phyloP scores from a whole-genome alignment of 2,797 vertebrate species.

The Neostethus bicornis region DNA sequence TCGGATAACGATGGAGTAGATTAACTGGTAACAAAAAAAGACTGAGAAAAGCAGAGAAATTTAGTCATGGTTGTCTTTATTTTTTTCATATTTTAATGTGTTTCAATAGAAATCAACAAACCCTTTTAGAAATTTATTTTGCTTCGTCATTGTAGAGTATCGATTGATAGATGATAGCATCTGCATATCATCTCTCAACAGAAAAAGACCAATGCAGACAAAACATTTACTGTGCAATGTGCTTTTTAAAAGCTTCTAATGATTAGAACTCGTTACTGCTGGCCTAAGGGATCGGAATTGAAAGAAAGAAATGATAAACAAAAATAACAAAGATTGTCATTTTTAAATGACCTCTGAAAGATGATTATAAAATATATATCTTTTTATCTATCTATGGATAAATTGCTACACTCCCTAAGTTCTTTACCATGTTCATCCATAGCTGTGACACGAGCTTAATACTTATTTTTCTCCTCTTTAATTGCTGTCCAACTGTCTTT shows the following conservation, averaged over 20 bases:
- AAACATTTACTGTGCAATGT: background rate
- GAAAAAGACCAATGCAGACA: background rate
- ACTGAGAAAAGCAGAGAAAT: no score
- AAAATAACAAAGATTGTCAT: no score
- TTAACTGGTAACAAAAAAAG: background rate
- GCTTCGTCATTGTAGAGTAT: background rate
- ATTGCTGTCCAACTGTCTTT: background rate
- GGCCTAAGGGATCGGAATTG: background rate
- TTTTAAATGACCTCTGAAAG: no score
- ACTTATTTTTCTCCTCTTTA: background rate
- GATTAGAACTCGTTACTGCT: background rate
- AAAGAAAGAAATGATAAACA: no score
- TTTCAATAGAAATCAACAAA: background rate
- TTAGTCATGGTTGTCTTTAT: no score
- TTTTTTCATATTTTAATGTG: background rate
- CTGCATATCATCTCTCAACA: background rate
- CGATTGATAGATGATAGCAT: background rate
- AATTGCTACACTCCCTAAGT: background rate
- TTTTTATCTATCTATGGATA: background rate
- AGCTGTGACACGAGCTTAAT: slow-evolving; percentile 6
- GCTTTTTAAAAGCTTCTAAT: background rate
- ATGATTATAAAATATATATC: no score
- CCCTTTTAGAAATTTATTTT: background rate
- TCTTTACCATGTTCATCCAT: slow-evolving; percentile 4
- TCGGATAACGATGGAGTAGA: background rate